Percentiles rank a stretch among this genome's conserved stretches.
These are phyloP conservation scores for Rhagium mordax DNA, from an alignment of 2,888 invertebrate genomes.

Conservation along the genomic window DNA sequence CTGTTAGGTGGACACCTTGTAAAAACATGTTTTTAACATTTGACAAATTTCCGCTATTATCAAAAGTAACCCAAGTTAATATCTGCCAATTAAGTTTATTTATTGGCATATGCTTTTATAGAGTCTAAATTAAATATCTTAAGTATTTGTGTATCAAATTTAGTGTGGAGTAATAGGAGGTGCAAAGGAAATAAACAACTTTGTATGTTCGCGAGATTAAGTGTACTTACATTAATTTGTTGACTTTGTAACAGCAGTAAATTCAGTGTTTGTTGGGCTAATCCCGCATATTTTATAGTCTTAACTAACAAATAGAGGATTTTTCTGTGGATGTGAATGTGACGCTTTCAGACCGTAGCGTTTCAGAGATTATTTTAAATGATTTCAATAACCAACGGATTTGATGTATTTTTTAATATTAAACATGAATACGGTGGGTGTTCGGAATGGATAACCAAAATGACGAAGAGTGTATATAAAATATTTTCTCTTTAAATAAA, in stretches of 20 bases:
- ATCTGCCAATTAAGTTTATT: neutral
- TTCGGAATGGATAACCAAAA: too few species aligned
- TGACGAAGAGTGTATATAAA: too few species aligned
- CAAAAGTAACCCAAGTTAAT: too few species aligned
- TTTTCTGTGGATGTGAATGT: neutral
- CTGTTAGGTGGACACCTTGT: too few species aligned
- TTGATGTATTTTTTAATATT: too few species aligned
- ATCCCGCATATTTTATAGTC: neutral
- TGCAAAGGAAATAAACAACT: neutral
- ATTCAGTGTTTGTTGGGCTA: neutral
- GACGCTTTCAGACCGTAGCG: too few species aligned
- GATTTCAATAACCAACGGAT: too few species aligned
- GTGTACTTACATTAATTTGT: neutral
- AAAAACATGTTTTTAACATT: too few species aligned
- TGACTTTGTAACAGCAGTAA: neutral
- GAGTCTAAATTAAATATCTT: neutral
- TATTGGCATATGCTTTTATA: neutral
- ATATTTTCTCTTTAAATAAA: too few species aligned
- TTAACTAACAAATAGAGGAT: neutral
- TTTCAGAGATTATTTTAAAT: too few species aligned
- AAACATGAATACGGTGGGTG: too few species aligned
- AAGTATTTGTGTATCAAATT: neutral
- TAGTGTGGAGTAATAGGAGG: neutral
- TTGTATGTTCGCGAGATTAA: neutral
- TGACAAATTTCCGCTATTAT: too few species aligned